Evolutionary conservation across 2,113 vertebrate species (phyloP).

Genomic region (Boleophthalmus pectinirostris): DNA sequence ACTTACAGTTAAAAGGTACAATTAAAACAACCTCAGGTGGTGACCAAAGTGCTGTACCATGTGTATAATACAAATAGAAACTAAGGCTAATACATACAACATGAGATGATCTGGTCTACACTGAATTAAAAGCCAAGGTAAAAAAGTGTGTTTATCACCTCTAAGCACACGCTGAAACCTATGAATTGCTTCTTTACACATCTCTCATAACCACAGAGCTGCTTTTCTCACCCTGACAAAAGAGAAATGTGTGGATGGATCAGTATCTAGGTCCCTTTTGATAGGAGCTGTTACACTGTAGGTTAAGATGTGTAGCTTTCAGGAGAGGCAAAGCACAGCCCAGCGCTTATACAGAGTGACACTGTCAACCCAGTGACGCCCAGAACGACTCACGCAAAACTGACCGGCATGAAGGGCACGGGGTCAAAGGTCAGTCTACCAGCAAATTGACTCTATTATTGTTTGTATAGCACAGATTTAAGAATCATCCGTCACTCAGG

Average conservation of each 20-base stretch:
- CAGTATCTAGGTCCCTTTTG: no score
- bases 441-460: constrained; percentile 22
- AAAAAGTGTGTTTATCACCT: no score
- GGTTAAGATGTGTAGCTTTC: constrained; percentile 48
- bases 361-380: constrained; percentile 57
- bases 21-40: no score
- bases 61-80: no score
- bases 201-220: constrained; percentile 30
- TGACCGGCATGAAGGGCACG: constrained; percentile 50
- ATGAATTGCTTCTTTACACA: neutral
- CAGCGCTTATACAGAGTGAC: constrained; percentile 69
- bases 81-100: no score
- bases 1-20: no score
- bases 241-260: constrained; percentile 24
- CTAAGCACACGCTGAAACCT: no score
- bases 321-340: constrained; percentile 36
- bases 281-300: neutral
- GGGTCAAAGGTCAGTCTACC: constrained; percentile 39
- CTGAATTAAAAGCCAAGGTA: no score
- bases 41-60: no score
- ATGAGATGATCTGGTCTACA: no score
- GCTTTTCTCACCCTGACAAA: constrained; percentile 2
- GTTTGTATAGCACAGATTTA: neutral
- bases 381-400: constrained; percentile 55
- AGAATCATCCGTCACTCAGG: constrained; percentile 6